phyloP scores from a whole-genome alignment of 92 coral and sea anemone species.

The Diadumene lineata region DNA sequence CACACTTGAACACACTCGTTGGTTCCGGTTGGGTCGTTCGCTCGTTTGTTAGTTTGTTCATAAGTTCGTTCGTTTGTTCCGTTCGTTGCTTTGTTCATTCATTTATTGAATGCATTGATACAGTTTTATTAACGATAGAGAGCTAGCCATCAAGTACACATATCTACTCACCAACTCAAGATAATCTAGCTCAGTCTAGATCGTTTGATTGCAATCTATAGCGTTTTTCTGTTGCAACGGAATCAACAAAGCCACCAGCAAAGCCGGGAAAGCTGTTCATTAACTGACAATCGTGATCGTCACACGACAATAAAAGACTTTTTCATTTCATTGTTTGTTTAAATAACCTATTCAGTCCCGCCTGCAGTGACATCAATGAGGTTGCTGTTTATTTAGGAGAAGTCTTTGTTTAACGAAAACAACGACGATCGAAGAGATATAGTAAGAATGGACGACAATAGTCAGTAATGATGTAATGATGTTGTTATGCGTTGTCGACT shows the following conservation, averaged over 20 bases:
- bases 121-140: too few species aligned
- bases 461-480: too few species aligned
- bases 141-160: too few species aligned
- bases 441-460: too few species aligned
- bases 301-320: not conserved
- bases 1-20: too few species aligned
- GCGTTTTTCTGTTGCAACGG: not conserved
- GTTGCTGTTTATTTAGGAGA: not conserved
- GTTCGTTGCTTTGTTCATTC: not conserved
- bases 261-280: not conserved
- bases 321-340: not conserved
- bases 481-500: too few species aligned
- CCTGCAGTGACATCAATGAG: not conserved
- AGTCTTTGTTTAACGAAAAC: not conserved
- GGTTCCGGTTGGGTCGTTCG: not conserved
- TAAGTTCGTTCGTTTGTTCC: not conserved
- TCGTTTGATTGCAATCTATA: too few species aligned
- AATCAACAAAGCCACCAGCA: not conserved
- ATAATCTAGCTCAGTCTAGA: too few species aligned
- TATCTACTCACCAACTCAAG: too few species aligned
- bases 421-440: too few species aligned
- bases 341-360: not conserved
- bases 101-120: too few species aligned
- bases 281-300: not conserved
- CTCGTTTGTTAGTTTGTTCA: not conserved